Base-by-base conservation (phyloP, 2,113 vertebrate species). In the Passerina amoena region DNA sequence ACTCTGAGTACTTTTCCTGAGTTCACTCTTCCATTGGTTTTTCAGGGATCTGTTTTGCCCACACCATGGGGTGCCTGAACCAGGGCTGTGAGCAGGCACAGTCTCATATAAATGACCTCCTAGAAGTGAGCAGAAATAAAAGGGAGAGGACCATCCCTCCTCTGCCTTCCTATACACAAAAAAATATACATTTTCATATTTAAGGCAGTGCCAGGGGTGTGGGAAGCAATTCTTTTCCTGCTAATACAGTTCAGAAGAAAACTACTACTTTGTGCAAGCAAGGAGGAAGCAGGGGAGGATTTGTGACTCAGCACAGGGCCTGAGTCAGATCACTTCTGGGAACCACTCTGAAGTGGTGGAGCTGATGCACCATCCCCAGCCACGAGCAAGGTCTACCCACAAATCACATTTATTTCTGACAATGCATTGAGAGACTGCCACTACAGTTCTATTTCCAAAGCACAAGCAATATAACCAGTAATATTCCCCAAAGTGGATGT, bases 291-390 rank as follows among this genome's bases (percentile, higher is more conserved):
- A 92, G 53, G 37, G 83, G 73, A 95, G 86, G 83, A 72, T 82
- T 53, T 89, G 93, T 94, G 92, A 91, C 75, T 95, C 89, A 94
- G 90, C 93, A 82, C 47, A 59, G 66, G 50, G 77, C 89, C 78
- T 94, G 89, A 96, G 66, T 97, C 94, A 94, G 48, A 91, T 76
- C n/a, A 27, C 57, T 92, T 76, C 70, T 95, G 89, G 91, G 86
- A 95, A 71, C 51, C 61, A 66, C 83, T 88, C 64, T 54, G 7
- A 30, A 85, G 21, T 50, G 53, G n/a, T 6, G 20, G 64, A 76
- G 60, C 47, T 95, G 72, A 48, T 69, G 77, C 48, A 65, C 45
- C 44, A 69, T 57, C 28, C 70, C 81, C 78, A 56, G 76, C 47
- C 65, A 80, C 0, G 0, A 82, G 50, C 28, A 10, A 53, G 38